These are phyloP conservation scores for Rhinichthys osculus DNA, from an alignment of 2,797 vertebrate species.

Conservation along the genomic window DNA sequence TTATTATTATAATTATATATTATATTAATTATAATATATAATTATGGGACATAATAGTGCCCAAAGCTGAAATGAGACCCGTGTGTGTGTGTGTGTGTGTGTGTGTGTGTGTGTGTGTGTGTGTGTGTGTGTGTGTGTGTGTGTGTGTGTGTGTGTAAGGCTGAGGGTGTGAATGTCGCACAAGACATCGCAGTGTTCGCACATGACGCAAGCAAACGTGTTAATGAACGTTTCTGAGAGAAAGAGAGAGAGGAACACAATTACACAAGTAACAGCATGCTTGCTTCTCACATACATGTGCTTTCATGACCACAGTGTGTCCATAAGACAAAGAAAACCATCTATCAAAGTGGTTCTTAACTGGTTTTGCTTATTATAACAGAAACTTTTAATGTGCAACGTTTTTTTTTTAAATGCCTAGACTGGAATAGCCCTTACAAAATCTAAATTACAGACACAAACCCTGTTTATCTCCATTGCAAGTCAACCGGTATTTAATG, in stretches of 20 bases:
- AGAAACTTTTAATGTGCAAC: too few relatives aligned
- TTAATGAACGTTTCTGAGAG: constrained; percentile 16
- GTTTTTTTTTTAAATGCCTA: too few relatives aligned
- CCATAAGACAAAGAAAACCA: not conserved
- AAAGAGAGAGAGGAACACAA: not conserved
- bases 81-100: not conserved
- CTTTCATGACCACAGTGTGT: not conserved
- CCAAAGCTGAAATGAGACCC: not conserved
- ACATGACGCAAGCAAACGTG: constrained; percentile 31
- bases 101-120: not conserved
- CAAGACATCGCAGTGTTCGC: constrained; percentile 35
- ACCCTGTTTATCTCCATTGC: not conserved
- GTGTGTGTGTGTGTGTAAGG: not conserved
- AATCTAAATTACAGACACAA: too few relatives aligned
- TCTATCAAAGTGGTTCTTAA: not conserved
- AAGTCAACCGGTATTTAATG: not conserved
- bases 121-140: not conserved
- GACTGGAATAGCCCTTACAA: not conserved
- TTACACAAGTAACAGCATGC: constrained; percentile 36
- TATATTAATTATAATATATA: too few relatives aligned
- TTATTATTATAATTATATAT: too few relatives aligned
- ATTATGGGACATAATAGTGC: not conserved
- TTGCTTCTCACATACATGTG: constrained; percentile 6
- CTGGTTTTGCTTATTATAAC: not conserved
- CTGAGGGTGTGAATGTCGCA: constrained; percentile 17